These are phyloP conservation scores for Dimorphilus gyrociliatus DNA, from an alignment of 2,888 invertebrate species.

Conservation along the genomic window DNA sequence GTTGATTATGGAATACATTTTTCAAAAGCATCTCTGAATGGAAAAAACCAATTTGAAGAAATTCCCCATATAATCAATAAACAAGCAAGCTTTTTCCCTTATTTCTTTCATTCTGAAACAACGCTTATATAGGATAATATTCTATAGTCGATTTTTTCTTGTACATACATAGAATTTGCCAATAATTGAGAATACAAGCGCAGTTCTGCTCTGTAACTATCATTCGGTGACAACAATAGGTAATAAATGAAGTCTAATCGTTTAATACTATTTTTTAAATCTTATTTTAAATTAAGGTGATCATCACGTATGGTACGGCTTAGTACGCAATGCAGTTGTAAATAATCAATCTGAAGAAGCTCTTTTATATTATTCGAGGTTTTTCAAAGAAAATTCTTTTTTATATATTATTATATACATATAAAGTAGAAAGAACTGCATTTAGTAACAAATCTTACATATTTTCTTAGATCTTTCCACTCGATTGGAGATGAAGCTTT, in stretches of 20 bases:
- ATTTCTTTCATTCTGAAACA: constrained; percentile 2
- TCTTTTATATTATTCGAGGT: constrained; percentile 28
- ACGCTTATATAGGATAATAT: neutral
- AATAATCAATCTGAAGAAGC: constrained; percentile 17
- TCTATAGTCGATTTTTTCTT: neutral
- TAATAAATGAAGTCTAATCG: no score
- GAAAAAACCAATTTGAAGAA: constrained; percentile 21
- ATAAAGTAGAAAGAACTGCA: neutral
- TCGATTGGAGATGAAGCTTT: constrained; percentile 32
- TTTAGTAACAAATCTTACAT: neutral
- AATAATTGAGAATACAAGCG: constrained; percentile 20
- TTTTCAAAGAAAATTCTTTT: constrained; percentile 1
- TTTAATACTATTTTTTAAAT: no score
- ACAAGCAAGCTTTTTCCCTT: constrained; percentile 10
- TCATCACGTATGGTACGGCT: constrained; percentile 32
- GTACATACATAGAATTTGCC: constrained; percentile 20
- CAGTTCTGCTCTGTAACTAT: constrained; percentile 25
- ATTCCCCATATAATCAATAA: constrained; percentile 17
- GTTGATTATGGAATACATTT: constrained; percentile 25
- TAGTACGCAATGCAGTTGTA: constrained; percentile 19
- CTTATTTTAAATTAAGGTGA: no score
- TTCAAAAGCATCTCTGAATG: constrained; percentile 17
- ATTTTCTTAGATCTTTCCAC: constrained; percentile 19
- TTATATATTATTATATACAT: no score
- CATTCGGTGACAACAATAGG: constrained; percentile 23